Evolutionary conservation across 2,797 vertebrate genomes (phyloP).

Genomic region (Leptatherina wallacei): DNA sequence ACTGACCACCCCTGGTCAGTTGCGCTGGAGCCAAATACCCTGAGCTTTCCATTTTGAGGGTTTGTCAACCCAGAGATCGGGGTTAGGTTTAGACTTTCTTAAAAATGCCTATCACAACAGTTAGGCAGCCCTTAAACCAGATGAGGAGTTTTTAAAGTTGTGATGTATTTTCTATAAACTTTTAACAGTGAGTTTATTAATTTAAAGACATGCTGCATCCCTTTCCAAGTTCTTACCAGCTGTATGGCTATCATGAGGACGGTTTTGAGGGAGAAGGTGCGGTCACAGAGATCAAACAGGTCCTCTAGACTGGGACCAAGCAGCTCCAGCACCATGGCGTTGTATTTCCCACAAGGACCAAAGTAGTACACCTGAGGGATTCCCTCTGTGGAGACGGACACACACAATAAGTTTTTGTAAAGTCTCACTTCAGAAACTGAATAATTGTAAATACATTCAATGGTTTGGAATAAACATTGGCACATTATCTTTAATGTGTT

Average conservation of each 20-base stretch:
- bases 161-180: not conserved
- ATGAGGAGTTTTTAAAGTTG: not conserved
- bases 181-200: not conserved
- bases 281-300: conserved; percentile 97
- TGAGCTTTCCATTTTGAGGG: not conserved
- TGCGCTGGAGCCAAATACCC: not conserved
- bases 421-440: not conserved
- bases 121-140: not conserved
- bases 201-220: not conserved
- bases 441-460: not conserved
- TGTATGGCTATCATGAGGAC: conserved; percentile 99
- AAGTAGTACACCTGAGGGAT: conserved; percentile 99
- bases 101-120: too few relatives aligned
- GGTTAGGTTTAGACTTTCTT: too few relatives aligned
- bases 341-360: conserved; percentile 98
- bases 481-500: not conserved
- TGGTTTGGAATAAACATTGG: not conserved
- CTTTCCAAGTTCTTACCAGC: conserved; percentile 85
- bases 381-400: conserved; percentile 87
- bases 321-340: conserved; percentile 98
- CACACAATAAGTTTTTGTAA: not conserved
- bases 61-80: too few relatives aligned
- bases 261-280: conserved; percentile 97
- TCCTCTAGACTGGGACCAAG: conserved; percentile 98
- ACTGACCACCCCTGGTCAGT: not conserved